Conservation (phyloP, 2,888 invertebrate genomes). For the Lasioglossum malachurum region DNA sequence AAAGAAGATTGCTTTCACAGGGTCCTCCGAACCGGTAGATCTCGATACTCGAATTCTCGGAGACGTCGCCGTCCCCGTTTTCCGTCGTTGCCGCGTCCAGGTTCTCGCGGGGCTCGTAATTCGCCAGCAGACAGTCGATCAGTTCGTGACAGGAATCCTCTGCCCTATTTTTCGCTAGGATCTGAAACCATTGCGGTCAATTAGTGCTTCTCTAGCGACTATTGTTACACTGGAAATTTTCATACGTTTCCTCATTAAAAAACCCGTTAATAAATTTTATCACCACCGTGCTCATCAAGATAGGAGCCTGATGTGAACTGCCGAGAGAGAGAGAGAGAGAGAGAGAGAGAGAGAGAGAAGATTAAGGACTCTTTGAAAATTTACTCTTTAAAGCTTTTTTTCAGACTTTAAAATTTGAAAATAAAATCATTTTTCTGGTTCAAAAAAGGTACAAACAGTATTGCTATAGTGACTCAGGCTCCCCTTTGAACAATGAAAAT, state of each 20-base stretch:
- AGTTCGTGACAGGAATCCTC: conserved; percentile 90
- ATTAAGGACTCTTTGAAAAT: too few relatives aligned
- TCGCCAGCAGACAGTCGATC: conserved; percentile 89
- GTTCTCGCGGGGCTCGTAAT: conserved; percentile 87
- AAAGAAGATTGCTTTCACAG: neutral
- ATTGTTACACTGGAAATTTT: neutral
- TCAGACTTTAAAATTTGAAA: too few relatives aligned
- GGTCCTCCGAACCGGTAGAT: conserved; percentile 87
- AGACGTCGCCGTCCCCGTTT: conserved; percentile 85
- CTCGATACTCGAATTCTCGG: conserved; percentile 90
- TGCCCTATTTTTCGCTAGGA: conserved; percentile 89
- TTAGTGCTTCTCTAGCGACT: neutral
- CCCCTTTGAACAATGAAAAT: neutral
- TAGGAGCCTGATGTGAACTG: neutral
- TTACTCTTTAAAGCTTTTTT: too few relatives aligned
- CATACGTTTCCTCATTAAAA: neutral
- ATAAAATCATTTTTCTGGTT: neutral
- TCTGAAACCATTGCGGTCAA: conserved; percentile 80
- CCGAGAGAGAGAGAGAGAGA: too few relatives aligned
- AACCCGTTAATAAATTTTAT: neutral
- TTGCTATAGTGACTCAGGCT: neutral
- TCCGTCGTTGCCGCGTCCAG: conserved; percentile 83
- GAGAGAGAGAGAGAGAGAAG: too few relatives aligned
- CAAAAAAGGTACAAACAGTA: neutral
- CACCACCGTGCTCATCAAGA: neutral